A percentile compares a stretch with the other conserved stretches of the same genome.
Evolutionary conservation across 2,797 vertebrate genomes (phyloP).

Genomic region (Danio albolineatus): DNA sequence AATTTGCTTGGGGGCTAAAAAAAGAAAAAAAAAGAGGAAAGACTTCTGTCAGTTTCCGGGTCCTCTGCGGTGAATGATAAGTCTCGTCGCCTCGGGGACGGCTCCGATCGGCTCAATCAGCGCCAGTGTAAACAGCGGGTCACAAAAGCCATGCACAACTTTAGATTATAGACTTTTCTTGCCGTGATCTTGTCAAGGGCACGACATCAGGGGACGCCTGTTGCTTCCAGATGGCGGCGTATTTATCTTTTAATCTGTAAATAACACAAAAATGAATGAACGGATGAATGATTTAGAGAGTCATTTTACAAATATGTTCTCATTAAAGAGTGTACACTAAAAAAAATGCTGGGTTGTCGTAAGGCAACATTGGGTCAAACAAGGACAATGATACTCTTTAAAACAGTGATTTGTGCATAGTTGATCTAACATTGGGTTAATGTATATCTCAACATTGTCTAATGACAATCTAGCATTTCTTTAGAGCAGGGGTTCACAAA

Average conservation of each 20-base stretch:
- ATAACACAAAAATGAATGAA: neutral
- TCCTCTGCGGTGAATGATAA: slow-evolving; percentile 38
- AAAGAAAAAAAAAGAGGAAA: too few species aligned
- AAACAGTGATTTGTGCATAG: too few species aligned
- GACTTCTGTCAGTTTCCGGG: slow-evolving; percentile 28
- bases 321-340: too few species aligned
- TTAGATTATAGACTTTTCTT: slow-evolving; percentile 39
- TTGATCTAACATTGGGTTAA: too few species aligned
- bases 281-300: neutral
- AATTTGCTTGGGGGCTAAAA: slow-evolving; percentile 11
- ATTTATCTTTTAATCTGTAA: slow-evolving; percentile 16
- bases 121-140: slow-evolving; percentile 35
- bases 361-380: too few species aligned
- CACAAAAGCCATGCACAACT: slow-evolving; percentile 26
- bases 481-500: too few species aligned
- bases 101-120: slow-evolving; percentile 23
- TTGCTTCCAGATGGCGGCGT: neutral
- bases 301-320: slow-evolving; percentile 12
- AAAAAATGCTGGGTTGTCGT: too few species aligned
- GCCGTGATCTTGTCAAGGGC: slow-evolving; percentile 34
- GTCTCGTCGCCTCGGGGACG: slow-evolving; percentile 18
- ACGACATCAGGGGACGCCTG: slow-evolving; percentile 11
- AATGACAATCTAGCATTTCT: too few species aligned
- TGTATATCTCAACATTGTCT: too few species aligned
- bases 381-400: too few species aligned